Conservation (phyloP, 2,797 vertebrate species). For the Crypturellus tataupa region DNA sequence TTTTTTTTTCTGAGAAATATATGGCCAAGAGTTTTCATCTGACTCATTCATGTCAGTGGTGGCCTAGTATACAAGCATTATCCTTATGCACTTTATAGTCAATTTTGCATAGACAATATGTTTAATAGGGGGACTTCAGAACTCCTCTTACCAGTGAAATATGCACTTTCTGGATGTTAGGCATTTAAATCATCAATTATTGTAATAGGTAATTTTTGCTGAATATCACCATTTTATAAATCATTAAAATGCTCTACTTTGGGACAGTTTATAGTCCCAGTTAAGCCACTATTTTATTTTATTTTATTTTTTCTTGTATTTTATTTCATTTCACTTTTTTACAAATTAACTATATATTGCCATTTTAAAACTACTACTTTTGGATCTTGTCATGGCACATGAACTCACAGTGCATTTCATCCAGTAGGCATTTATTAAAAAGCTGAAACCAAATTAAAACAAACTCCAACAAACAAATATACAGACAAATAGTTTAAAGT, state of each 20-base stretch:
- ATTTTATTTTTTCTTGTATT: neutral
- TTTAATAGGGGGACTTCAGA: neutral
- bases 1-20: neutral
- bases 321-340: neutral
- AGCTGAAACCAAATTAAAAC: neutral
- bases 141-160: neutral
- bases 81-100: fast-evolving
- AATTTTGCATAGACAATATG: neutral
- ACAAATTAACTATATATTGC: neutral
- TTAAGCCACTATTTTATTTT: neutral
- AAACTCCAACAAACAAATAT: neutral
- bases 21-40: neutral
- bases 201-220: neutral
- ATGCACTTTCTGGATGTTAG: neutral
- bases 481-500: neutral
- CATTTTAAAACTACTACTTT: neutral
- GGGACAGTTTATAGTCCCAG: neutral
- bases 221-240: neutral
- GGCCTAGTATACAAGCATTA: neutral
- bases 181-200: neutral
- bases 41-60: neutral
- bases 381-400: neutral
- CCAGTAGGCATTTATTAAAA: neutral
- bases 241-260: neutral
- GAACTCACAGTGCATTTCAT: neutral